phyloP scores from a whole-genome alignment of 2,797 vertebrate genomes.

The Gallinago solitaria region DNA sequence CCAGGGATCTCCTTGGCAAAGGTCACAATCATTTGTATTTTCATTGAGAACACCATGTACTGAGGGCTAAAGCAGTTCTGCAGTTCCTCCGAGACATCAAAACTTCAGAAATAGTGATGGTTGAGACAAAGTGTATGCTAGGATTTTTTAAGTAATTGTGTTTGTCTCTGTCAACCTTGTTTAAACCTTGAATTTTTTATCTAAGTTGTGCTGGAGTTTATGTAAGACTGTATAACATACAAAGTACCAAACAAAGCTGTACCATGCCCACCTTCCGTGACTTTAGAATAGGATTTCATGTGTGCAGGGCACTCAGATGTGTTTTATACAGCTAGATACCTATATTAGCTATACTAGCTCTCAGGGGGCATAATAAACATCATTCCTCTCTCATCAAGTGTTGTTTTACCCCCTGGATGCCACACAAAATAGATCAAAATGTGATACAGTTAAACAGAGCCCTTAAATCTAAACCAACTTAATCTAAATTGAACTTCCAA shows the following conservation, averaged over 20 bases:
- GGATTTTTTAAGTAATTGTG: background rate
- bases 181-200: background rate
- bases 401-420: background rate
- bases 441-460: background rate
- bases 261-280: background rate
- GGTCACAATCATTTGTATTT: slow-evolving; percentile 27
- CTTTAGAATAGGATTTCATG: background rate
- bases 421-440: slow-evolving; percentile 49
- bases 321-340: background rate
- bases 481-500: slow-evolving; percentile 35
- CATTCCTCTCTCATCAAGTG: background rate
- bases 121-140: background rate
- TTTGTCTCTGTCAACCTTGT: background rate
- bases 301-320: rapidly evolving
- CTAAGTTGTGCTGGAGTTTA: background rate
- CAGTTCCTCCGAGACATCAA: background rate
- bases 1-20: slow-evolving; percentile 45
- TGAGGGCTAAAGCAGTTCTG: slow-evolving; percentile 2
- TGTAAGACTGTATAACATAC: background rate
- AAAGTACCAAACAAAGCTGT: background rate
- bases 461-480: slow-evolving; percentile 30
- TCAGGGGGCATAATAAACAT: background rate
- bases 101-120: background rate
- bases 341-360: background rate
- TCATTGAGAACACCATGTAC: slow-evolving; percentile 4